Conservation (phyloP, 2,888 invertebrate genomes). For the Brachypalpus laphriformis region DNA sequence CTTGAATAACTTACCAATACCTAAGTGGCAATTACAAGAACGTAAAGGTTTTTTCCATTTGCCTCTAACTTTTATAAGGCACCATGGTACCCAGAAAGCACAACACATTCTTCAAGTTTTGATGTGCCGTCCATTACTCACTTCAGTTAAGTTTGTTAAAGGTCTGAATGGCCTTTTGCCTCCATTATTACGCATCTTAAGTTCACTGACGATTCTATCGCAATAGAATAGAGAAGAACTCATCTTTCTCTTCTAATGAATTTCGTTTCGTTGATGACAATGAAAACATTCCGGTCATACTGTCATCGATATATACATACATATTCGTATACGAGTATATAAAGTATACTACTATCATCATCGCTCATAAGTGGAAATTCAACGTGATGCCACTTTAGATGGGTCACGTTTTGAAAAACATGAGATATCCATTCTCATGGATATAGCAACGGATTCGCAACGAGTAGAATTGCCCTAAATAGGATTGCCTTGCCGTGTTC, state of each 20-base stretch:
- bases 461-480: conserved; percentile 34
- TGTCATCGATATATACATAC: background rate
- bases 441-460: conserved; percentile 2
- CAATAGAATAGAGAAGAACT: background rate
- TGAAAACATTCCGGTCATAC: conserved; percentile 9
- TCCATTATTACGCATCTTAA: background rate
- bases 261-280: background rate
- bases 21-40: too few relatives aligned
- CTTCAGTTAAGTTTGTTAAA: background rate
- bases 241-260: background rate
- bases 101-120: too few relatives aligned
- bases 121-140: too few relatives aligned
- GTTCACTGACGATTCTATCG: background rate
- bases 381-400: conserved; percentile 35
- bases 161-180: background rate
- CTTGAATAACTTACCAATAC: too few relatives aligned
- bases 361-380: conserved; percentile 14
- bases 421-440: conserved; percentile 9
- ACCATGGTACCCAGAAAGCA: background rate
- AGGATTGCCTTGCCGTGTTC: background rate
- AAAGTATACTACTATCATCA: background rate
- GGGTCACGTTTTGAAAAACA: conserved; percentile 46
- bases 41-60: background rate
- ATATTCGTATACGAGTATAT: background rate
- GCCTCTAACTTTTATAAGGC: background rate